Percentiles rank a stretch among this genome's conserved stretches.
These are phyloP conservation scores for Mizuhopecten yessoensis DNA, from an alignment of 1,140 invertebrate species.

Conservation along the genomic window DNA sequence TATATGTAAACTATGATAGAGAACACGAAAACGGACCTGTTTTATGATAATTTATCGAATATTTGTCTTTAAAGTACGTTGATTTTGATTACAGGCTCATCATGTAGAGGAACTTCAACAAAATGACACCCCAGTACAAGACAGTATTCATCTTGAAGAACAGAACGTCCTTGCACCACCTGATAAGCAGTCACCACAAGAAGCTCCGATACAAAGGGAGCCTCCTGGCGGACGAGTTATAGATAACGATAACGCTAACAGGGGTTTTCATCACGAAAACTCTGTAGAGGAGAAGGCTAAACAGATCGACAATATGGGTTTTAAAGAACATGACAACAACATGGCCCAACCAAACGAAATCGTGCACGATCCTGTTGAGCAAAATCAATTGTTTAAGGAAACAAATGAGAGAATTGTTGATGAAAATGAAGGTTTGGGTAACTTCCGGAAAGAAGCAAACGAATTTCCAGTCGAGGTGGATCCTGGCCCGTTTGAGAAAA, in stretches of 20 bases:
- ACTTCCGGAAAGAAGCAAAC: not conserved
- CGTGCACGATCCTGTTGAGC: not conserved
- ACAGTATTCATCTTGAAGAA: not conserved
- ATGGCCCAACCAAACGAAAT: not conserved
- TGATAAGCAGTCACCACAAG: not conserved
- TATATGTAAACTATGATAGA: no score
- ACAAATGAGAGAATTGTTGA: not conserved
- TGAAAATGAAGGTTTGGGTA: not conserved
- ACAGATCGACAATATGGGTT: conserved; percentile 10
- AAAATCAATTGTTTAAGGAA: conserved; percentile 14
- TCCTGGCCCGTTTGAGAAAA: conserved; percentile 19
- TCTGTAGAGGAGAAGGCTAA: conserved; percentile 30
- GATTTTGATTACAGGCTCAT: not conserved
- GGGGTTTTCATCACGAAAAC: conserved; percentile 17
- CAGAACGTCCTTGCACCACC: not conserved
- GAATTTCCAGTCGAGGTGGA: not conserved
- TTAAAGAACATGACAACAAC: not conserved
- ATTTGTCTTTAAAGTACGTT: no score
- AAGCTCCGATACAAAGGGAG: not conserved
- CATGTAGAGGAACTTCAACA: not conserved
- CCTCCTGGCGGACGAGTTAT: not conserved
- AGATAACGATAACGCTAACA: conserved; percentile 24
- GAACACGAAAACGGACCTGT: no score
- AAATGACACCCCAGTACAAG: not conserved
- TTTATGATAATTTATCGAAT: no score